Conservation (phyloP, 1,140 invertebrate species). For the Micrasema longulum region DNA sequence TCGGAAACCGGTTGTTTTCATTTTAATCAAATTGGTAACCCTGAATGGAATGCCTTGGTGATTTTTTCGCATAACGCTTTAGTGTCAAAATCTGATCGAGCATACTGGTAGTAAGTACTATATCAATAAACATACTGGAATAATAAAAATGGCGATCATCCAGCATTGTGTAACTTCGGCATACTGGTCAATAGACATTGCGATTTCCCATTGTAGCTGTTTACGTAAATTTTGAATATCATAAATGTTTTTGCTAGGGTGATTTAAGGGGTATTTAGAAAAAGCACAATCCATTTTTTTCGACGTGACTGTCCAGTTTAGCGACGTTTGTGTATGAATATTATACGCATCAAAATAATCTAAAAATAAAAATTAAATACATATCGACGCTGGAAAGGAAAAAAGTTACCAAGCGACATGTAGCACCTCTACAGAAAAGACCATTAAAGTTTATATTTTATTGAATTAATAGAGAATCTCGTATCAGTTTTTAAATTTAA, state of each 20-base stretch:
- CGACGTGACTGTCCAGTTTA: slow-evolving; percentile 24
- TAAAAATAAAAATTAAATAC: no score
- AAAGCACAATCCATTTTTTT: slow-evolving; percentile 15
- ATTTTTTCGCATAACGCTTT: slow-evolving; percentile 30
- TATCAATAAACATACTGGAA: slow-evolving; percentile 41
- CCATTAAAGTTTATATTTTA: not conserved
- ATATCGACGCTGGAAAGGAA: no score
- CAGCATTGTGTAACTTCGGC: slow-evolving; percentile 26
- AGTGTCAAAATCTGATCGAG: slow-evolving; percentile 45
- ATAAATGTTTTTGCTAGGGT: slow-evolving; percentile 29
- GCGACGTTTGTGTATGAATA: not conserved
- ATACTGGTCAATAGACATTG: slow-evolving; percentile 47
- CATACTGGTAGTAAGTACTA: slow-evolving; percentile 31
- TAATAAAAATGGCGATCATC: slow-evolving; percentile 49
- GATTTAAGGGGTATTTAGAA: slow-evolving; percentile 29
- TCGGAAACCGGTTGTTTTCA: no score
- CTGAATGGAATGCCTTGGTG: not conserved
- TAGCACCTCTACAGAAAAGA: not conserved
- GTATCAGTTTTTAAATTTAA: not conserved
- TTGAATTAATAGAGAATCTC: not conserved
- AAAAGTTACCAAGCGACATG: not conserved
- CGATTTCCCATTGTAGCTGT: slow-evolving; percentile 12
- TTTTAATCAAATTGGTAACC: no score
- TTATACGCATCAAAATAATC: no score
- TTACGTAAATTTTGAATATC: slow-evolving; percentile 22